Conservation (phyloP, 2,888 invertebrate genomes). For the Caenorhabditis uteleia region DNA sequence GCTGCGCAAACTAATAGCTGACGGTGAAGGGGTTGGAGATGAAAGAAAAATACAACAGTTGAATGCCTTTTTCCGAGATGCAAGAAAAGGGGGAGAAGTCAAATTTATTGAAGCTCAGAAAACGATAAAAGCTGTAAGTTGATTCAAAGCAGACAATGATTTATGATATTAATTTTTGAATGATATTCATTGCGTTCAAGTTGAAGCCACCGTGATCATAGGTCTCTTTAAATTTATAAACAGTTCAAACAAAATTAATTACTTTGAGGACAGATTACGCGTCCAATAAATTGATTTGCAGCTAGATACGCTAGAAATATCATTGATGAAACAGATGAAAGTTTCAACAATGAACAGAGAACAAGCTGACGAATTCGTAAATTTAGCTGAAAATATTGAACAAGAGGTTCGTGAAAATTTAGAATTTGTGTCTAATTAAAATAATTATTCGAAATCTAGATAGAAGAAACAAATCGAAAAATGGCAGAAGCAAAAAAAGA, state of each 20-base stretch:
- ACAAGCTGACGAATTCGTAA: conserved; percentile 42
- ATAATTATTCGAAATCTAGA: conserved; percentile 5
- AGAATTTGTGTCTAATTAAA: not conserved
- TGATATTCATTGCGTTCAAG: no score
- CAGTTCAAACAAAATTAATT: no score
- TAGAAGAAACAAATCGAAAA: conserved; percentile 23
- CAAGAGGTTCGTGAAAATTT: conserved; percentile 38
- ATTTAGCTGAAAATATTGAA: conserved; percentile 42
- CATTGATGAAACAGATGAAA: conserved; percentile 49
- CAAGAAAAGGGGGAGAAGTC: conserved; percentile 7
- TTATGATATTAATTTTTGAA: no score
- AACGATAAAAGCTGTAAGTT: conserved; percentile 35
- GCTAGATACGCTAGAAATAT: conserved; percentile 54
- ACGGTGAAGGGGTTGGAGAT: conserved; percentile 96
- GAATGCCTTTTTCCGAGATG: conserved; percentile 24
- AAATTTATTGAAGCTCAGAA: conserved; percentile 39
- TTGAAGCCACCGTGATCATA: no score
- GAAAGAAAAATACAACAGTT: conserved; percentile 77
- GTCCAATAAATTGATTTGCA: no score
- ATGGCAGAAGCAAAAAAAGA: conserved; percentile 60
- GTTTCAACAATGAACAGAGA: conserved; percentile 36
- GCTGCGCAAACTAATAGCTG: conserved; percentile 85
- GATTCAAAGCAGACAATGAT: not conserved
- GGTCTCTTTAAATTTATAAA: no score
- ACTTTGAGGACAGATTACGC: not conserved